These are phyloP conservation scores for Ascaphus truei DNA, from an alignment of 2,113 vertebrate genomes.

Conservation along the genomic window DNA sequence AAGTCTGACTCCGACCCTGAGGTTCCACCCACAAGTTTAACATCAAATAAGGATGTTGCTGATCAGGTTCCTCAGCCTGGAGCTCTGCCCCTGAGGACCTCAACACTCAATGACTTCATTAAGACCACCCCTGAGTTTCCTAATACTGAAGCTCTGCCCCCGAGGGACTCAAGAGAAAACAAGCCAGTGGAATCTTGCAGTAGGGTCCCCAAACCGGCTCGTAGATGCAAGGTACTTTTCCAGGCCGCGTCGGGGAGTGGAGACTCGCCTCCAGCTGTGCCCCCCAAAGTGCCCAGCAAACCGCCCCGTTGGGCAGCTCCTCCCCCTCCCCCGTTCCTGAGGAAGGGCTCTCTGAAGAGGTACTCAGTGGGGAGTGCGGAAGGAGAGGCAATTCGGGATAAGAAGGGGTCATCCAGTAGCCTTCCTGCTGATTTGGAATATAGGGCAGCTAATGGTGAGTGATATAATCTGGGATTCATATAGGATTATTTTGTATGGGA, in stretches of 20 bases:
- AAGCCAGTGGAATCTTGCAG: neutral
- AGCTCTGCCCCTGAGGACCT: neutral
- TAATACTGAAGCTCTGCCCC: too few relatives aligned
- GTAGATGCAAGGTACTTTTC: neutral
- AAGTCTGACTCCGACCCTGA: neutral
- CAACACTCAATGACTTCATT: neutral
- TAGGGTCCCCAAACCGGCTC: conserved; percentile 14
- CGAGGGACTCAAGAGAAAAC: neutral
- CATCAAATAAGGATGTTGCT: neutral
- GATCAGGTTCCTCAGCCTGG: neutral
- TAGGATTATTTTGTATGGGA: too few relatives aligned
- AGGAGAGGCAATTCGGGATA: neutral
- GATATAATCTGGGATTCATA: too few relatives aligned
- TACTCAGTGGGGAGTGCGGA: neutral
- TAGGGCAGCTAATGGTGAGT: neutral
- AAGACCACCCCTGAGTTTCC: neutral
- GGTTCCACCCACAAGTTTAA: neutral
- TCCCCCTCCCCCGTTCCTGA: neutral
- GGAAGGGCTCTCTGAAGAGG: conserved; percentile 15
- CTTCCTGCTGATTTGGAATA: neutral
- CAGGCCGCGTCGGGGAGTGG: neutral
- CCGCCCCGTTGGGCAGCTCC: conserved; percentile 14
- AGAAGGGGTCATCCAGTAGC: neutral
- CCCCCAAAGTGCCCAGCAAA: conserved; percentile 20
- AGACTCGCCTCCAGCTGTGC: neutral